Evolutionary conservation across 2,113 vertebrate species (phyloP).

Genomic region (Podarcis cretensis): DNA sequence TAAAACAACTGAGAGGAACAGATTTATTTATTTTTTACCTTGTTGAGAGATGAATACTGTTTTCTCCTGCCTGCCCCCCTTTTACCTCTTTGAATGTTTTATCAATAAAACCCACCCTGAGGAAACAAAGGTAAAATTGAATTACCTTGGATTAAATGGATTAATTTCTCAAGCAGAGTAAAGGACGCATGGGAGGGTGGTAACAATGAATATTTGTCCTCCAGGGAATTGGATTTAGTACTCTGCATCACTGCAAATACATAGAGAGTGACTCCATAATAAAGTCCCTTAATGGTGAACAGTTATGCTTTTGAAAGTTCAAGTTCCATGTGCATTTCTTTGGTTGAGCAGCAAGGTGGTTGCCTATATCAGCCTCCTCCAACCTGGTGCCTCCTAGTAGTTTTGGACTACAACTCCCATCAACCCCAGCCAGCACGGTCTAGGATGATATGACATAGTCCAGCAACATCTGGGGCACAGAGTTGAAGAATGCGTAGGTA

Average conservation of each 20-base stretch:
- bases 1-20: background rate
- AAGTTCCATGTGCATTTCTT: background rate
- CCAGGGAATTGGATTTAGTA: background rate
- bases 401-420: background rate
- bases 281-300: background rate
- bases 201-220: background rate
- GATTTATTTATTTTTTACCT: background rate
- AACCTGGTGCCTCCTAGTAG: background rate
- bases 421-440: background rate
- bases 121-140: constrained; percentile 6
- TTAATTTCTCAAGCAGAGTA: constrained; percentile 13
- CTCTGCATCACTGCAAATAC: background rate
- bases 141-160: constrained; percentile 23
- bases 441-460: too few species aligned
- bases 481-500: too few species aligned
- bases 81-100: background rate
- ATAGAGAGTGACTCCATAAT: background rate
- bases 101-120: background rate
- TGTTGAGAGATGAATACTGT: background rate
- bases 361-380: background rate
- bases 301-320: background rate
- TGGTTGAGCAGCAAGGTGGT: background rate
- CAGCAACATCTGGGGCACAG: too few species aligned
- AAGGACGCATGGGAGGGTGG: background rate
- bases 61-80: background rate